Evolutionary conservation across 2,113 vertebrate genomes (phyloP).

Genomic region (Brachypodius melanocephalos): DNA sequence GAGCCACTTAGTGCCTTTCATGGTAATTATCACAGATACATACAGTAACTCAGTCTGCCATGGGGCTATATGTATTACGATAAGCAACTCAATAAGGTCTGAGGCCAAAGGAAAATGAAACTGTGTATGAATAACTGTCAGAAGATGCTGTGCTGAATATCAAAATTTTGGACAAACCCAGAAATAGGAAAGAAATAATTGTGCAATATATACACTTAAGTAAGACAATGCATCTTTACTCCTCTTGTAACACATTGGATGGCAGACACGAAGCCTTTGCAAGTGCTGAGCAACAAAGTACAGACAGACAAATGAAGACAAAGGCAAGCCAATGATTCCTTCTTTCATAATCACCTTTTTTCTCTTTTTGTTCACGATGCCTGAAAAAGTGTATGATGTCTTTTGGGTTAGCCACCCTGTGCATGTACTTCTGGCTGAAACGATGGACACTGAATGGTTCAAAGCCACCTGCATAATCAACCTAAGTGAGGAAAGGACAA

Average conservation of each 20-base stretch:
- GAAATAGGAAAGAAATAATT: not conserved
- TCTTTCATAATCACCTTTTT: conserved; percentile 66
- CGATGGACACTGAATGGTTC: conserved; percentile 88
- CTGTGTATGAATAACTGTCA: not conserved
- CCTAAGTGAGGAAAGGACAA: conserved; percentile 69
- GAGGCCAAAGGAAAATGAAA: not conserved
- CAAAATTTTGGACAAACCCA: not conserved
- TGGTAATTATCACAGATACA: not conserved
- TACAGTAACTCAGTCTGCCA: not conserved
- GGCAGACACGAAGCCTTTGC: not conserved
- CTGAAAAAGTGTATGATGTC: conserved; percentile 92
- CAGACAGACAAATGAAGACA: not conserved
- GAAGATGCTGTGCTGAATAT: not conserved
- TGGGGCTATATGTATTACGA: not conserved
- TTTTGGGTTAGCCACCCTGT: conserved; percentile 92
- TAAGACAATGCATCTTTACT: not conserved
- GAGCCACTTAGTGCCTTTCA: not conserved
- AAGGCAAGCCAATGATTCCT: not conserved
- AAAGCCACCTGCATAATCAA: conserved; percentile 94
- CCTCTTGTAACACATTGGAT: not conserved
- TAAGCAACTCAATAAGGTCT: not conserved
- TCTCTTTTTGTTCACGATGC: conserved; percentile 83
- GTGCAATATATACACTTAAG: not conserved
- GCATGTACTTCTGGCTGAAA: conserved; percentile 95
- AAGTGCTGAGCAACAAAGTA: not conserved